These are phyloP conservation scores for Peromyscus attwateri DNA, from an alignment of 2,797 vertebrate species.

Conservation along the genomic window DNA sequence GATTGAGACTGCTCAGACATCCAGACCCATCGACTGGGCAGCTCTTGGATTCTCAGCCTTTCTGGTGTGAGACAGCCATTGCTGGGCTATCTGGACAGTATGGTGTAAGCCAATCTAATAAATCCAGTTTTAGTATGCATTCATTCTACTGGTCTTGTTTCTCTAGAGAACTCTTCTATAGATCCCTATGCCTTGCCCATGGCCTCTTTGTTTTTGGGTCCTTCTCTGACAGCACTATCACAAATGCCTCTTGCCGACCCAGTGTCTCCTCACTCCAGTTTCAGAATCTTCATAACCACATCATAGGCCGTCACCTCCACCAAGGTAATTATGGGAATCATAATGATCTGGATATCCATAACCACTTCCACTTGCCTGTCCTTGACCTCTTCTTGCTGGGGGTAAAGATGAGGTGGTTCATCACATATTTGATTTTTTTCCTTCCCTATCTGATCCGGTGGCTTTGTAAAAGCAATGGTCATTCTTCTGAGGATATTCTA, in stretches of 20 bases:
- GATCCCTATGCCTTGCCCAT: constrained; percentile 89
- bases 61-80: background rate
- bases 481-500: background rate
- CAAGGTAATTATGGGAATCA: constrained; percentile 96
- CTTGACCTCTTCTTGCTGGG: constrained; percentile 94
- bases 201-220: constrained; percentile 95
- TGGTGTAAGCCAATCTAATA: background rate
- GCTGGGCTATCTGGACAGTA: background rate
- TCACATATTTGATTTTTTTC: constrained; percentile 88
- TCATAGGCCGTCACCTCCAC: constrained; percentile 97
- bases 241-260: constrained; percentile 94
- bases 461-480: background rate
- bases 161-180: background rate
- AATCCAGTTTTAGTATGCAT: background rate
- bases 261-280: constrained; percentile 92
- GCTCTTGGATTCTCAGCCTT: background rate
- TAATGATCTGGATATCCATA: constrained; percentile 97
- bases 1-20: background rate
- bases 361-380: constrained; percentile 93
- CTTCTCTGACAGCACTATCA: constrained; percentile 93
- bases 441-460: background rate
- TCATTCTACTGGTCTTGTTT: background rate
- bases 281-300: constrained; percentile 98
- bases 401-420: constrained; percentile 95
- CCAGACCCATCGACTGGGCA: background rate